Base-by-base conservation (phyloP, 2,113 vertebrate genomes). In the Rhynchomys soricoides region DNA sequence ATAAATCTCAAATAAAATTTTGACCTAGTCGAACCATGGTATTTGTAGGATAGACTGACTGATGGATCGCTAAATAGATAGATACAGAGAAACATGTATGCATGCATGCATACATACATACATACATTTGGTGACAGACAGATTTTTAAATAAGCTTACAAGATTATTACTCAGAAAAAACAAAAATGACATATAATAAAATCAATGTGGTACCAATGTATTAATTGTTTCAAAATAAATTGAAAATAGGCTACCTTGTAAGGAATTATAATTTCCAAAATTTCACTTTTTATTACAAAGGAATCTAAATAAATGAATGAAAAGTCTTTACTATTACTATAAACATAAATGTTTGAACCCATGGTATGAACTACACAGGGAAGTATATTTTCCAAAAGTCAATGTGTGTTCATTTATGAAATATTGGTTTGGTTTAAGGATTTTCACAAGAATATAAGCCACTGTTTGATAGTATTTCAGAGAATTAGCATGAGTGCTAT, bases 111-210 rank as follows among this genome's bases (percentile, higher is more conserved):
- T 68, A 71, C 4, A 71, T 71, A 16, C 0, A 31, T 48, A 48
- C 7, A 66, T 48, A 66, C 66, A 37, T 68, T 68, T 68, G 43
- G 48, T 66, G 2, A 3, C 31, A 43, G 12, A 43, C 24, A 21
- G 16, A 86, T 16, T 45, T 5, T 55, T 50, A 71, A 81, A 55
- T 57, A 92, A 88, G 13, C 71, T 86, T 79, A 7, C 0, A 75
- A 90, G 16, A 73, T 88, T 74, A 88, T 93, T 92, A 45, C 13
- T 87, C 7, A 48, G 31, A 13, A 78, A 78, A 95, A 74, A 83
- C 37, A 78, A 87, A 89, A 37, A 4, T 70, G 43, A 3, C 50
- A 3, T 12, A 70, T 86, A 40, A n/a, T 57, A 43, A 75, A 73
- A 19, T 13, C 15, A 55, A 1, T 74, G 0, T 43, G 71, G 1